Percentiles rank a stretch among this genome's conserved stretches.
These are phyloP conservation scores for Dromaius novaehollandiae DNA, from an alignment of 2,113 vertebrate genomes.

Conservation along the genomic window DNA sequence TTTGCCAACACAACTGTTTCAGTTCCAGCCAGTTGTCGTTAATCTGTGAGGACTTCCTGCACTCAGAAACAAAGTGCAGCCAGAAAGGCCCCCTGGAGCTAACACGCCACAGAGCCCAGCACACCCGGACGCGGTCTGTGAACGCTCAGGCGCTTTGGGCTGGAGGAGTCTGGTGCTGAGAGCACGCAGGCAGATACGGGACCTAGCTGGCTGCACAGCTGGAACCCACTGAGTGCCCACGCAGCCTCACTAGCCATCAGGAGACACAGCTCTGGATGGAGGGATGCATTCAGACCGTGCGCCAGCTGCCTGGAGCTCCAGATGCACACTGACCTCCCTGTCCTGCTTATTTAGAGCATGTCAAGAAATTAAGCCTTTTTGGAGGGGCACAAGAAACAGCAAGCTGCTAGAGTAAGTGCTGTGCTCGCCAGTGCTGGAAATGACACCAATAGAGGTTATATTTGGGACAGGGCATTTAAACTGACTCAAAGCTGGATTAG, in stretches of 20 bases:
- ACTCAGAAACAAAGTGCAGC: background rate
- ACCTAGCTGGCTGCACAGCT: background rate
- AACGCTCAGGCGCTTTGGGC: background rate
- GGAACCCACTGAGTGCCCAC: background rate
- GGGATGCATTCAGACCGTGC: background rate
- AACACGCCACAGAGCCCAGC: background rate
- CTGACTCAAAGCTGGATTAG: background rate
- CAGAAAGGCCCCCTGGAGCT: background rate
- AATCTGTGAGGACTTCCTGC: background rate
- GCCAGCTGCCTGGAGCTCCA: background rate
- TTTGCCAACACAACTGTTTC: background rate
- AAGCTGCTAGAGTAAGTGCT: background rate
- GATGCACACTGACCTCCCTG: accelerated
- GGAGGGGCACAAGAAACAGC: background rate
- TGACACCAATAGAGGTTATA: background rate
- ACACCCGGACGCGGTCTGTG: too few relatives aligned
- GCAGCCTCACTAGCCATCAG: background rate
- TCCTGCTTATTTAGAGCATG: background rate
- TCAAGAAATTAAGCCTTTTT: background rate
- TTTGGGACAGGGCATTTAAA: background rate
- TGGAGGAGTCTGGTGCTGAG: background rate
- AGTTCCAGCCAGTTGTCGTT: background rate
- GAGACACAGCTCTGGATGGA: background rate
- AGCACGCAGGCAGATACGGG: accelerated
- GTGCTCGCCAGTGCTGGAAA: background rate